These are phyloP conservation scores for Drosophila monieri DNA, from an alignment of 2,888 invertebrate genomes.

Conservation along the genomic window DNA sequence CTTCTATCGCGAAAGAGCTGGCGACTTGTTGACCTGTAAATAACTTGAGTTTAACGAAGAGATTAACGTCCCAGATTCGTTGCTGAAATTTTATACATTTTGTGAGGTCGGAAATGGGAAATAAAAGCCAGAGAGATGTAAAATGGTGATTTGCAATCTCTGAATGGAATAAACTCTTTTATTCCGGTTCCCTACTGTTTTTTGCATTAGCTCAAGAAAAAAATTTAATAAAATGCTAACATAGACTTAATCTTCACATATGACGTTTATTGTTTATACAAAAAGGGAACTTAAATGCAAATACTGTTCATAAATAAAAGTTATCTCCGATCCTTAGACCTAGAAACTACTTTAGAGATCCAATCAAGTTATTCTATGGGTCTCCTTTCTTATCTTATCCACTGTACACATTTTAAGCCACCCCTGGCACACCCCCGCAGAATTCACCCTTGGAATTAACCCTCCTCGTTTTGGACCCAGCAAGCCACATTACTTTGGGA, in stretches of 20 bases:
- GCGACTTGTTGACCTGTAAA: constrained; percentile 51
- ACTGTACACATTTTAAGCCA: constrained; percentile 40
- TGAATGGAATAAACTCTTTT: constrained; percentile 6
- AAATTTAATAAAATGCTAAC: not conserved
- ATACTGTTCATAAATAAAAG: constrained; percentile 27
- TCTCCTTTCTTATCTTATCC: constrained; percentile 41
- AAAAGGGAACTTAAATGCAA: not conserved
- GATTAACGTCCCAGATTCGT: constrained; percentile 42
- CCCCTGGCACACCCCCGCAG: constrained; percentile 7
- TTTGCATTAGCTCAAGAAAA: not conserved
- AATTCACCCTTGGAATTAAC: constrained; percentile 31
- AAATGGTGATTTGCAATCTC: constrained; percentile 7
- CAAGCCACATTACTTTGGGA: constrained; percentile 10
- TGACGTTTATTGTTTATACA: not conserved
- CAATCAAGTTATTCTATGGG: constrained; percentile 25
- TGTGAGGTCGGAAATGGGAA: not conserved
- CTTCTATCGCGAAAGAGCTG: constrained; percentile 32
- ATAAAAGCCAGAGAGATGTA: not conserved
- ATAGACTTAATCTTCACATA: not conserved
- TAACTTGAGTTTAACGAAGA: constrained; percentile 47
- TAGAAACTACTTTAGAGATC: constrained; percentile 49
- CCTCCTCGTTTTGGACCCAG: constrained; percentile 6
- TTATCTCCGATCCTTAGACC: constrained; percentile 25
- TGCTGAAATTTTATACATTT: constrained; percentile 32
- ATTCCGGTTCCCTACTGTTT: not conserved